A percentile compares a stretch with the other conserved stretches of the same genome.
Conservation (phyloP, 2,888 invertebrate genomes). For the Panopea generosa region DNA sequence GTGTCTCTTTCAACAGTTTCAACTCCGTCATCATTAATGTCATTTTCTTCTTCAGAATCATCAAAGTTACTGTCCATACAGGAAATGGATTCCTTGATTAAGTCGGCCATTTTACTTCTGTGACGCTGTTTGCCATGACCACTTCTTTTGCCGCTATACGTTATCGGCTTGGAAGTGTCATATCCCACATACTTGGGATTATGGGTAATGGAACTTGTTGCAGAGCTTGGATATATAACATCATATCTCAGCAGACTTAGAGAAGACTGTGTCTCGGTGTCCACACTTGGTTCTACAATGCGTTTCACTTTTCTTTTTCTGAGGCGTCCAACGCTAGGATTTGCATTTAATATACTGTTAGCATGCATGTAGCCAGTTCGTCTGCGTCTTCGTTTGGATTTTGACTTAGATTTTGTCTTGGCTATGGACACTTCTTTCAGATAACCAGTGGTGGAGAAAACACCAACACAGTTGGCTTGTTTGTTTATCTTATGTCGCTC, state of each 20-base stretch:
- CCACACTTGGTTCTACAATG: conserved; percentile 6
- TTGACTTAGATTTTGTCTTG: conserved; percentile 13
- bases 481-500: conserved; percentile 61
- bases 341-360: conserved; percentile 37
- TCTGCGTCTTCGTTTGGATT: conserved; percentile 18
- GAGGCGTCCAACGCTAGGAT: conserved; percentile 1
- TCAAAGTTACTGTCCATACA: conserved; percentile 38
- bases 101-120: not conserved
- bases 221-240: conserved; percentile 61
- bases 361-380: conserved; percentile 55
- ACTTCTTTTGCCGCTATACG: not conserved
- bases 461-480: conserved; percentile 58
- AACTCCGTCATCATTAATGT: conserved; percentile 19
- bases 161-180: not conserved
- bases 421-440: conserved; percentile 7
- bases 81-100: conserved; percentile 28
- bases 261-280: not conserved
- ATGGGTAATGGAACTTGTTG: conserved; percentile 62
- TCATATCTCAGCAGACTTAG: conserved; percentile 58
- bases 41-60: conserved; percentile 55
- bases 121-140: conserved; percentile 6
- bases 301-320: conserved; percentile 5
- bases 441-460: conserved; percentile 38
- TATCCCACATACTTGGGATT: conserved; percentile 62
- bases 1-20: conserved; percentile 4